Base-by-base conservation (phyloP, 2,797 vertebrate genomes). In the Arvicola amphibius region DNA sequence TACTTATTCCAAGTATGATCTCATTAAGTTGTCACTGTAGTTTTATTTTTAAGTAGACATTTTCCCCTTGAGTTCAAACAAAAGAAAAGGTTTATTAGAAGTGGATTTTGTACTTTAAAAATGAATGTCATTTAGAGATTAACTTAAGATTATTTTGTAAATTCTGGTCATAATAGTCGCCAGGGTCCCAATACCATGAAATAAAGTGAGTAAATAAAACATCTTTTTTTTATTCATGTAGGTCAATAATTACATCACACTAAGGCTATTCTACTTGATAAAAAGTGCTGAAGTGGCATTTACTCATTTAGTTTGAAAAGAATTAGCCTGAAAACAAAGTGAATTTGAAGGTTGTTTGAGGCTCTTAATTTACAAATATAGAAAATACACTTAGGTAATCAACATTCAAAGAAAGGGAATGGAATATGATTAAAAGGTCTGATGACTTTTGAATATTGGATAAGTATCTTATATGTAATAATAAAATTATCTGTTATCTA, bases 171-270 rank as follows among this genome's bases (percentile, higher is more conserved):
- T 79, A 63, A 25, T 78, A 79, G 17, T 84, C 61, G n/a, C 85
- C 73, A 79, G n/a, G 84, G 13, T 73, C 73, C 21, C 43, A 90
- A 73, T 37, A 32, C 5, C 53, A 61, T 37, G 53, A 81, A 81
- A 81, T 81, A 61, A 77, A 46, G 74, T 29, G 43, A 51, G 29
- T 32, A 78, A 79, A 53, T 86, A 79, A 69, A 73, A 78, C 29
- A 77, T 6, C 69, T 56, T 73, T 92, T n/a, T n/a, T 93, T 63
- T 63, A 34, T 53, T 79, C 90, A 90, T 73, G 71, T 93, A 51
- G 25, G 37, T 53, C 48, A 90, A 25, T 23, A 59, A 8, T 90
- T 90, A 23, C 16, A 65, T 65, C 4, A 29, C 4, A 65, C 40
- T 61, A 83, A 34, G 17, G 16, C 40, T 65, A 34, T 65, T 84